These are phyloP conservation scores for Trachymyrmex cornetzi DNA, from an alignment of 1,140 invertebrate genomes.

Conservation along the genomic window DNA sequence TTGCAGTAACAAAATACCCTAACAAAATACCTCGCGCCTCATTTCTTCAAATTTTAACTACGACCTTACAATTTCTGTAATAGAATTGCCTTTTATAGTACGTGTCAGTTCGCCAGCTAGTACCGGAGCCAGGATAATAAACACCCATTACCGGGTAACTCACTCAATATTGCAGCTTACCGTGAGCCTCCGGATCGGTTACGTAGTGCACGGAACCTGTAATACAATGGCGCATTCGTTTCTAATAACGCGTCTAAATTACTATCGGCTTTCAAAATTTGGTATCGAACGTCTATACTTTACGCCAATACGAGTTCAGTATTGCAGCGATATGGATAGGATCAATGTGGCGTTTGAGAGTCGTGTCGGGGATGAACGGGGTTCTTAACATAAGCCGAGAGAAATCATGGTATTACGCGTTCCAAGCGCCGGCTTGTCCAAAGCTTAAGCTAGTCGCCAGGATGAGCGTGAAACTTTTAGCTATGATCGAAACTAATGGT, in stretches of 20 bases:
- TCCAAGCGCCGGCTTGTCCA: conserved; percentile 31
- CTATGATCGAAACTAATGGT: neutral
- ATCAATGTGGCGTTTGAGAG: conserved; percentile 50
- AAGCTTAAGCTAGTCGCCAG: conserved; percentile 50
- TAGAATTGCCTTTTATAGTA: neutral
- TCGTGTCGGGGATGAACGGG: conserved; percentile 55
- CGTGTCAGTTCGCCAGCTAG: conserved; percentile 8
- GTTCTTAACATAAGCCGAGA: conserved; percentile 63
- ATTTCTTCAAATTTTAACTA: conserved; percentile 12
- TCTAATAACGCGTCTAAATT: conserved; percentile 61
- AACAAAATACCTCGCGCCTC: neutral
- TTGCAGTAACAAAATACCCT: neutral
- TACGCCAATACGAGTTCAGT: conserved; percentile 18
- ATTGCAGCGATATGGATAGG: conserved; percentile 35
- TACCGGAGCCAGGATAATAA: conserved; percentile 58
- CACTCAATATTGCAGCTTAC: conserved; percentile 72
- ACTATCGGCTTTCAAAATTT: conserved; percentile 32
- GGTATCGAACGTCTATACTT: neutral
- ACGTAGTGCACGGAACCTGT: conserved; percentile 25
- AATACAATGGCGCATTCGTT: conserved; percentile 56
- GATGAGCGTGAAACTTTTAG: conserved; percentile 15
- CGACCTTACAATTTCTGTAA: neutral
- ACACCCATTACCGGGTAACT: conserved; percentile 71
- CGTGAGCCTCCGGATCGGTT: conserved; percentile 49
- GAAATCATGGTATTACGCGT: conserved; percentile 55